Evolutionary conservation across 2,113 vertebrate genomes (phyloP).

Genomic region (Alethe castanea): DNA sequence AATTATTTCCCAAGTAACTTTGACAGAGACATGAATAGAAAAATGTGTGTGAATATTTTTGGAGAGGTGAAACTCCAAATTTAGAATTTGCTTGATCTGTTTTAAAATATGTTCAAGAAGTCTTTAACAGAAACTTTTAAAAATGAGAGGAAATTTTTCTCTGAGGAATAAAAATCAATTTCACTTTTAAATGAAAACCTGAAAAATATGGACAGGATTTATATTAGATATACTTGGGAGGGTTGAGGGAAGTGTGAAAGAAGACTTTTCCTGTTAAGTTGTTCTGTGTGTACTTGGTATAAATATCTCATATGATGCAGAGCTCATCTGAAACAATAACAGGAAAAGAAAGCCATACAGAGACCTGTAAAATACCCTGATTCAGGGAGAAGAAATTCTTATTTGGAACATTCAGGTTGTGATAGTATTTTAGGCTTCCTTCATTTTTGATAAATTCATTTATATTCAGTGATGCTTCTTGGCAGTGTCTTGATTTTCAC

Average conservation of each 20-base stretch:
- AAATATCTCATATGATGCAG: neutral
- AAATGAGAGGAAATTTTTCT: neutral
- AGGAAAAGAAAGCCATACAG: neutral
- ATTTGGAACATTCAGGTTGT: neutral
- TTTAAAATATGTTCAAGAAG: neutral
- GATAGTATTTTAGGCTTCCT: neutral
- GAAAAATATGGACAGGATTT: neutral
- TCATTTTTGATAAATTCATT: neutral
- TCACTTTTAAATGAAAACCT: neutral
- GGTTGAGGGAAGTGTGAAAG: neutral
- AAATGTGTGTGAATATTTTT: neutral
- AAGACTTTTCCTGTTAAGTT: neutral
- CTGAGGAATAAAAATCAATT: neutral
- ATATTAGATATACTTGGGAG: neutral
- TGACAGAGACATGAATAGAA: neutral
- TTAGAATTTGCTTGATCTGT: constrained; percentile 14
- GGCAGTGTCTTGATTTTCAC: neutral
- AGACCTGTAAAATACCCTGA: neutral
- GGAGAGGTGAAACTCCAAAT: neutral
- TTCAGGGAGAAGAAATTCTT: neutral
- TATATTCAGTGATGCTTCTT: neutral
- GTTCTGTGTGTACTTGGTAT: neutral
- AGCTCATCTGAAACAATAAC: neutral
- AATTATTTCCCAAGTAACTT: constrained; percentile 22
- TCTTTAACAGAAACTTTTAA: neutral